Conservation (phyloP, 2,797 vertebrate genomes). For the Helarctos malayanus region DNA sequence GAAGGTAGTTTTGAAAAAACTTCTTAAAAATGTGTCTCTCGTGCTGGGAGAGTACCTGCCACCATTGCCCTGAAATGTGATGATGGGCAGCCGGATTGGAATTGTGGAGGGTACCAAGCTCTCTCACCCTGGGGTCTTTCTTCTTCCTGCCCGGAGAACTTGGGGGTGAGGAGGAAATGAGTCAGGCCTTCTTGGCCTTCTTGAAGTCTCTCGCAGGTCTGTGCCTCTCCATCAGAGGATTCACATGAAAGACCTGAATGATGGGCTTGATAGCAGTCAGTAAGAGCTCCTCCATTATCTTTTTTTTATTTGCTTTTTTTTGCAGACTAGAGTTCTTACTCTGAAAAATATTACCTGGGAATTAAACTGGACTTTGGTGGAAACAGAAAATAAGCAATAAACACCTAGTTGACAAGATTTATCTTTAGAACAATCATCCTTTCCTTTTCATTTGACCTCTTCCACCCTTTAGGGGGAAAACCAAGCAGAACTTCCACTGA, state of each 20-base stretch:
- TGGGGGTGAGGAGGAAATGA: conserved; percentile 16
- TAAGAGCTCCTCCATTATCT: not conserved
- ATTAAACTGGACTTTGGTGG: conserved; percentile 29
- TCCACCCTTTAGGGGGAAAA: not conserved
- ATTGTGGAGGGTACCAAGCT: not conserved
- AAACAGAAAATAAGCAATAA: conserved; percentile 35
- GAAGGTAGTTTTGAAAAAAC: conserved; percentile 33
- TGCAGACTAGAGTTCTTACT: conserved; percentile 28
- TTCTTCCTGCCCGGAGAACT: not conserved
- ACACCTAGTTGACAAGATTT: conserved; percentile 6
- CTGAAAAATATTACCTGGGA: conserved; percentile 58
- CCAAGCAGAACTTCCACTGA: conserved; percentile 12
- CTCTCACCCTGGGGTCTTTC: not conserved
- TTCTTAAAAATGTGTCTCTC: conserved; percentile 25
- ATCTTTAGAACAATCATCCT: not conserved
- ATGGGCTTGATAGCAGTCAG: not conserved
- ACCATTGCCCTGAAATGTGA: not conserved
- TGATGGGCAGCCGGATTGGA: not conserved
- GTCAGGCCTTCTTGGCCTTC: not conserved
- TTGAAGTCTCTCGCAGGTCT: not conserved
- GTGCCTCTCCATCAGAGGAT: not conserved
- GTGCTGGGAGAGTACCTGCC: not conserved
- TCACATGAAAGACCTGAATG: not conserved
- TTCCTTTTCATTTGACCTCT: conserved; percentile 1
- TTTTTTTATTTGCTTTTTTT: conserved; percentile 27